Conservation (phyloP, 1,140 invertebrate genomes). For the Drosophila ambigua region DNA sequence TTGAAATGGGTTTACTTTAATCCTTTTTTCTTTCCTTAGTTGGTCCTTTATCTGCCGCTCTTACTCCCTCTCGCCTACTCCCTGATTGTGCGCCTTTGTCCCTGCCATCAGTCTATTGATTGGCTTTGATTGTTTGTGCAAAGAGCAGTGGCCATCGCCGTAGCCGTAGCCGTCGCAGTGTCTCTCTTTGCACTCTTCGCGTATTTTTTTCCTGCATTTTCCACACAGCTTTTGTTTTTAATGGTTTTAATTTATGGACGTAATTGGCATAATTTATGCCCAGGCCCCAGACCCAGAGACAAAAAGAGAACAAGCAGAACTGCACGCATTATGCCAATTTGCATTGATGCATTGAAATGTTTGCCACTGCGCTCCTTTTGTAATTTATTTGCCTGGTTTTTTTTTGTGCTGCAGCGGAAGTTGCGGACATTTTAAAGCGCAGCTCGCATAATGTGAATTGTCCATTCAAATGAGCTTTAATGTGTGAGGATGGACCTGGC, state of each 20-base stretch:
- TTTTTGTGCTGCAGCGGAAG: slow-evolving; percentile 33
- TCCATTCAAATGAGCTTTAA: slow-evolving; percentile 10
- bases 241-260: slow-evolving; percentile 67
- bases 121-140: slow-evolving; percentile 69
- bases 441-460: slow-evolving; percentile 30
- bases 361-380: slow-evolving; percentile 31
- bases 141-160: slow-evolving; percentile 4
- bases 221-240: slow-evolving; percentile 29
- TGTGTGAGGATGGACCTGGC: neutral
- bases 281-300: slow-evolving; percentile 1
- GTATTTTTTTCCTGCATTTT: slow-evolving; percentile 16
- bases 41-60: slow-evolving; percentile 9
- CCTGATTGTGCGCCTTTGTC: slow-evolving; percentile 71
- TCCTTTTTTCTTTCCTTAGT: slow-evolving; percentile 53
- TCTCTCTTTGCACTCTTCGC: neutral
- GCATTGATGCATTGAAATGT: slow-evolving; percentile 57
- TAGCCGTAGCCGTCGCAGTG: slow-evolving; percentile 1
- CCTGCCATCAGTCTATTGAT: slow-evolving; percentile 66
- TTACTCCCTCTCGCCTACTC: slow-evolving; percentile 1
- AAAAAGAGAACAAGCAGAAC: slow-evolving; percentile 16
- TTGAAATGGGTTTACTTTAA: slow-evolving; percentile 64
- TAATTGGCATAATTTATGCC: slow-evolving; percentile 76
- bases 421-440: slow-evolving; percentile 55
- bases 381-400: slow-evolving; percentile 42
- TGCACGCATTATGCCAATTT: slow-evolving; percentile 65